These are phyloP conservation scores for Lasioglossum leucozonium DNA, from an alignment of 2,888 invertebrate genomes.

Conservation along the genomic window DNA sequence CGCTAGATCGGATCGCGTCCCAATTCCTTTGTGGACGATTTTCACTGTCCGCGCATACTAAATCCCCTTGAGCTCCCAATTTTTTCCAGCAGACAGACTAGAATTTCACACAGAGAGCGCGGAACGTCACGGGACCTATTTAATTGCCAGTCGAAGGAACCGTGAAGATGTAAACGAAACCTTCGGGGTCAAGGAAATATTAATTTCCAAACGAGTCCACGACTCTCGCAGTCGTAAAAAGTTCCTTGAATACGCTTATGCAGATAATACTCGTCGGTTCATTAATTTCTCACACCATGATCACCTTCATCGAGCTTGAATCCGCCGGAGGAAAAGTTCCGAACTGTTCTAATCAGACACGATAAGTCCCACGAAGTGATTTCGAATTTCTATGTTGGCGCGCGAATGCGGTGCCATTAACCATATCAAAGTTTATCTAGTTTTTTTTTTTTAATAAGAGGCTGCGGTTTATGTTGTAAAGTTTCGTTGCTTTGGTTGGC, in stretches of 20 bases:
- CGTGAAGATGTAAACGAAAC: neutral
- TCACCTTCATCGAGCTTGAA: neutral
- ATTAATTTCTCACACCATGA: neutral
- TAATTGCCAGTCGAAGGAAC: neutral
- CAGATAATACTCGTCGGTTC: neutral
- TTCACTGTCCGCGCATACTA: neutral
- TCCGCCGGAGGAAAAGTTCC: neutral
- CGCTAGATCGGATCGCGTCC: conserved; percentile 24
- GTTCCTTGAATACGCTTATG: neutral
- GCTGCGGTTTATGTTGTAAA: neutral
- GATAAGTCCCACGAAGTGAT: neutral
- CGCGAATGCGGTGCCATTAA: neutral
- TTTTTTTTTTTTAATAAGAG: conserved; percentile 1
- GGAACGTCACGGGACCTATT: neutral
- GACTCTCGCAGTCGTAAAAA: neutral
- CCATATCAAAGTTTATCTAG: neutral
- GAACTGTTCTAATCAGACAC: neutral
- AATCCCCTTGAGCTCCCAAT: neutral
- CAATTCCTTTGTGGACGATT: conserved; percentile 13
- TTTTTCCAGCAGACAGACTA: neutral
- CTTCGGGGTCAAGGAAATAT: neutral
- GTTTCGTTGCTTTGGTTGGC: neutral
- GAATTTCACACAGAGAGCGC: neutral
- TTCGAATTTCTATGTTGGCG: neutral
- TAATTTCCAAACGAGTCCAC: neutral